Conservation (phyloP, 30 jellyfish, hydroid and myxozoan genomes). For the Pelagia noctiluca region DNA sequence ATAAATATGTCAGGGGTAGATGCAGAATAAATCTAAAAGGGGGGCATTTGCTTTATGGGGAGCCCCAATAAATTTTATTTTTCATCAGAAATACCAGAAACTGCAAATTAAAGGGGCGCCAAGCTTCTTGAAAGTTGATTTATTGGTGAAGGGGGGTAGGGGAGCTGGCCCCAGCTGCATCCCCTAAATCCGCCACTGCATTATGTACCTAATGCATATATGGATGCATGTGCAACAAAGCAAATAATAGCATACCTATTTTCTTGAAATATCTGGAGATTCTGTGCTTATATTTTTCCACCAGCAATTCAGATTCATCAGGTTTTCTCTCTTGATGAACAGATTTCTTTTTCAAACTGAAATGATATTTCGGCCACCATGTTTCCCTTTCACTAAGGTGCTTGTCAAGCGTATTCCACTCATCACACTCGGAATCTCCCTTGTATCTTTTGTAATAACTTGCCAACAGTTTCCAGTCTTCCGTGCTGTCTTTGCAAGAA, state of each 20-base stretch:
- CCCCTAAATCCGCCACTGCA: too few species aligned
- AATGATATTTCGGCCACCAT: slow-evolving; percentile 63
- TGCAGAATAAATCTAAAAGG: too few species aligned
- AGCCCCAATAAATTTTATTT: too few species aligned
- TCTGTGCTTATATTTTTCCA: slow-evolving; percentile 16
- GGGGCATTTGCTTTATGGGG: too few species aligned
- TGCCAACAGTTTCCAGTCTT: slow-evolving; percentile 26
- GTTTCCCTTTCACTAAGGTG: slow-evolving; percentile 1
- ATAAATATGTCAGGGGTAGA: too few species aligned
- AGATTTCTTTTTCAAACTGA: not conserved
- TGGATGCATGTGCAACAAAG: too few species aligned
- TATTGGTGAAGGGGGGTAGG: too few species aligned
- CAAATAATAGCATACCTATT: not conserved
- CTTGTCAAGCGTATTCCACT: slow-evolving; percentile 1
- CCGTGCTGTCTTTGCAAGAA: slow-evolving; percentile 30
- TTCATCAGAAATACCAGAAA: too few species aligned
- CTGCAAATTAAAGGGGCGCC: too few species aligned
- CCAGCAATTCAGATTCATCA: not conserved
- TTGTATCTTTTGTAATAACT: not conserved
- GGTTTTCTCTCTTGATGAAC: not conserved
- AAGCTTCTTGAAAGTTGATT: too few species aligned
- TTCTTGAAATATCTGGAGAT: not conserved
- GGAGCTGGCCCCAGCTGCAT: too few species aligned
- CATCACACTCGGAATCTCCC: slow-evolving; percentile 4
- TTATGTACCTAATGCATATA: too few species aligned